These are phyloP conservation scores for Cecropterus lyciades DNA, from an alignment of 1,140 invertebrate species.

Conservation along the genomic window DNA sequence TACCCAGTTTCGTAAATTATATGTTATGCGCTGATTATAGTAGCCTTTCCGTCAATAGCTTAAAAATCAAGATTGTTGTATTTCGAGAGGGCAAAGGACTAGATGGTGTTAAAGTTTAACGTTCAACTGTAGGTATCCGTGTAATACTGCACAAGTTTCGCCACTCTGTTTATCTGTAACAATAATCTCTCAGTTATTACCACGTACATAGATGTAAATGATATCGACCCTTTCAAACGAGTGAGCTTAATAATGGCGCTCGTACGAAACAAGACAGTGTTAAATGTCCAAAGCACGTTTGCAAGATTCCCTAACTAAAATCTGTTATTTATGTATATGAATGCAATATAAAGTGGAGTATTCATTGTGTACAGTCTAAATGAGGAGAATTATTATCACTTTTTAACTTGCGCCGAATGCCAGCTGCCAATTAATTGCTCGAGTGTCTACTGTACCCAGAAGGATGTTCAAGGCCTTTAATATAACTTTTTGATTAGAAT, in stretches of 20 bases:
- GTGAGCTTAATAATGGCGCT: constrained; percentile 26
- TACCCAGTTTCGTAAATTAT: no score
- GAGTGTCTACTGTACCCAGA: not conserved
- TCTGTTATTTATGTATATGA: constrained; percentile 3
- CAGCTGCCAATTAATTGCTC: constrained; percentile 8
- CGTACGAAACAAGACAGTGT: constrained; percentile 8
- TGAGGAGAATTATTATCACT: constrained; percentile 2
- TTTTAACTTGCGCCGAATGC: constrained; percentile 12
- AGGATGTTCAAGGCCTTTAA: constrained; percentile 46
- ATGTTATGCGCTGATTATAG: no score
- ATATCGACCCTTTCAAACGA: constrained; percentile 38
- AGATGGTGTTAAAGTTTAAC: constrained; percentile 8
- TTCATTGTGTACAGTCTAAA: not conserved
- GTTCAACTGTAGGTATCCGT: not conserved
- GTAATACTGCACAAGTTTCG: constrained; percentile 17
- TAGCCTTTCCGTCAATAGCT: no score
- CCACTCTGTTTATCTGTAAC: constrained; percentile 34
- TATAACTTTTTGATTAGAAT: constrained; percentile 50
- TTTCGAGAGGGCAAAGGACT: not conserved
- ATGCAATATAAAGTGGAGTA: not conserved
- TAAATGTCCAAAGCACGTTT: constrained; percentile 15
- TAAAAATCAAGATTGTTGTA: not conserved
- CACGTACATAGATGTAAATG: constrained; percentile 38
- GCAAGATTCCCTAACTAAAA: constrained; percentile 25
- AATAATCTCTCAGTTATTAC: constrained; percentile 37